Percentiles rank a stretch among this genome's conserved stretches.
These are phyloP conservation scores for Adrianichthys oophorus DNA, from an alignment of 2,797 vertebrate genomes.

Conservation along the genomic window DNA sequence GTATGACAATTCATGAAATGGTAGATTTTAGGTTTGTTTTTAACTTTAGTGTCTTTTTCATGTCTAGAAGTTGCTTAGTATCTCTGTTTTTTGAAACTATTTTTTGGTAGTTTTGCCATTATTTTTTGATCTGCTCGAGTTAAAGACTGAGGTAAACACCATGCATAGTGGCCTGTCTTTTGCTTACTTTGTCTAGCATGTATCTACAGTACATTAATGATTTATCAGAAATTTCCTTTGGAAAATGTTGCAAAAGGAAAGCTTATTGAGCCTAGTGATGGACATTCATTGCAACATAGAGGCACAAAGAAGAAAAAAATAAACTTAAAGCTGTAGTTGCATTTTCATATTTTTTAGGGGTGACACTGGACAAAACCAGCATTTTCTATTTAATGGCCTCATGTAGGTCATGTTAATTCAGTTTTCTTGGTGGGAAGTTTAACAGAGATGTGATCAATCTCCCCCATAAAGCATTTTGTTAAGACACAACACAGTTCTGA, in stretches of 20 bases:
- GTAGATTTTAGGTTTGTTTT: neutral
- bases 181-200: too few relatives aligned
- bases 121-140: too few relatives aligned
- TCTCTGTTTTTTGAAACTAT: too few relatives aligned
- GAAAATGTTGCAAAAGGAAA: slow-evolving; percentile 6
- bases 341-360: slow-evolving; percentile 25
- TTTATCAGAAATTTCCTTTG: neutral
- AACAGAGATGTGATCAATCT: slow-evolving; percentile 11
- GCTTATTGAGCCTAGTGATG: slow-evolving; percentile 3
- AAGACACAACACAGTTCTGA: slow-evolving; percentile 13
- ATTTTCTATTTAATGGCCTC: slow-evolving; percentile 30
- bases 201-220: too few relatives aligned
- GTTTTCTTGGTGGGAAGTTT: slow-evolving; percentile 12
- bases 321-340: neutral
- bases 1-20: too few relatives aligned
- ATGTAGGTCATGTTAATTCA: neutral
- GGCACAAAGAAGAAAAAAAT: slow-evolving; percentile 1
- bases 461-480: slow-evolving; percentile 20
- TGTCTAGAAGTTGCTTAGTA: slow-evolving; percentile 1
- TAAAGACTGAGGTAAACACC: too few relatives aligned
- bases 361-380: slow-evolving; percentile 10
- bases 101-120: too few relatives aligned
- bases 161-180: too few relatives aligned
- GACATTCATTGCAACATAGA: slow-evolving; percentile 6
- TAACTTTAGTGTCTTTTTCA: neutral